Evolutionary conservation across 2,797 vertebrate species (phyloP), one percentile per base, ranked within the genome.

Genomic region (Eutrigla gurnardus): DNA sequence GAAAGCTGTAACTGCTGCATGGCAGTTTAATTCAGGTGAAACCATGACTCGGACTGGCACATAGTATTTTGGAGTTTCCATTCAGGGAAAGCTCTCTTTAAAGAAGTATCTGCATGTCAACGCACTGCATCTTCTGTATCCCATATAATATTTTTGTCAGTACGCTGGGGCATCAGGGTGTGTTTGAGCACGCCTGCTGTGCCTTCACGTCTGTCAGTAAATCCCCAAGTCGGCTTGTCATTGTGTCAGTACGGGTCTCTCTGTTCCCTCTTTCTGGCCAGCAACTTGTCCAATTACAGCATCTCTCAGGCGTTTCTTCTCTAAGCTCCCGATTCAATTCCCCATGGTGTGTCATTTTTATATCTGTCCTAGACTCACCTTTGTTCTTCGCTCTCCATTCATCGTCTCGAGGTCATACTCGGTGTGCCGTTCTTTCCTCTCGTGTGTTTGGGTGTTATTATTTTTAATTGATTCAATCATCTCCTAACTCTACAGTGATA

Each of bases 201-300:
- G 57, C 65, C 46, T 52, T 63, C 49, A 50, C 53, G 66, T 80
- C 73, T 69, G 66, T 82, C 76, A 70, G 65, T 39, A 65, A 85
- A 43, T 70, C 73, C 54, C 17, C 49, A 36, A 1, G 9, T 53
- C 67, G n/a, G 39, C 63, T 59, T 82, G 74, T 84, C 81, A 49
- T 37, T 37, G 61, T 78, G 76, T 82, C 81, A 55, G 42, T 8
- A 8, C 12, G 36, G 13, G 72, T 72, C 63, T 53, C 40, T 80
- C 54, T 70, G 69, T 73, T 74, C 58, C 25, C 49, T 68, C 73
- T 74, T 47, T 58, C 80, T 57, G 68, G 88, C 75, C 78, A 70
- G 53, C 59, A 83, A 59, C 61, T 77, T 63, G 65, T 89, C 87
- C 89, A 91, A 88, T 92, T 85, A 86, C 81, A 68, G 71, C 46